Percentiles rank a stretch among this genome's conserved stretches.
Evolutionary conservation across 2,113 vertebrate genomes (phyloP).

Genomic region (Rana temporaria): DNA sequence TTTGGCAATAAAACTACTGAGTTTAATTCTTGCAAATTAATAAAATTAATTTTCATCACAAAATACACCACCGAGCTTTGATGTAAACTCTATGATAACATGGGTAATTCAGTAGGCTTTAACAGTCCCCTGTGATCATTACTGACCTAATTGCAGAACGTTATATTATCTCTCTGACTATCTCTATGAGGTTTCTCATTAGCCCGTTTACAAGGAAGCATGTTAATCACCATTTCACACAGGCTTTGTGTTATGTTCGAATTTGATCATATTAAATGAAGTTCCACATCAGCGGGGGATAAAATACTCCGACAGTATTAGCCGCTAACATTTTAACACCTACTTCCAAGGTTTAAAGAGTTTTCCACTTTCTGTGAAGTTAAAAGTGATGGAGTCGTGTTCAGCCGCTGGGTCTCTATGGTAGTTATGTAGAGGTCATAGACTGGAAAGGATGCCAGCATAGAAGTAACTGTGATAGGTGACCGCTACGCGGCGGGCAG

Average conservation of each 20-base stretch:
- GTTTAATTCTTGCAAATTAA: not conserved
- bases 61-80: conserved; percentile 4
- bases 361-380: too few relatives aligned
- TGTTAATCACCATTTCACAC: conserved; percentile 57
- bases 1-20: not conserved
- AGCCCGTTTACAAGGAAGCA: conserved; percentile 65
- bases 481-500: too few relatives aligned
- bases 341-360: too few relatives aligned
- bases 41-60: not conserved
- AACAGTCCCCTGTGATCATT: conserved; percentile 42
- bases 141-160: conserved; percentile 69
- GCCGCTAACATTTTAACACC: too few relatives aligned
- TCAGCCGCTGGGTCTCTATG: too few relatives aligned
- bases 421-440: too few relatives aligned
- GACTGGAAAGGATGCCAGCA: too few relatives aligned
- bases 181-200: conserved; percentile 65
- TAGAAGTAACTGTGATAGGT: too few relatives aligned
- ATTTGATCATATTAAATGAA: not conserved
- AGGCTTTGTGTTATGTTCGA: not conserved
- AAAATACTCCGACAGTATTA: not conserved
- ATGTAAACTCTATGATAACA: conserved; percentile 26
- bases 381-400: too few relatives aligned
- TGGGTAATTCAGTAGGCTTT: not conserved
- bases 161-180: conserved; percentile 55
- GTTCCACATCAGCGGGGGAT: not conserved